Evolutionary conservation across 2,113 vertebrate genomes (phyloP).

Genomic region (Ia io): DNA sequence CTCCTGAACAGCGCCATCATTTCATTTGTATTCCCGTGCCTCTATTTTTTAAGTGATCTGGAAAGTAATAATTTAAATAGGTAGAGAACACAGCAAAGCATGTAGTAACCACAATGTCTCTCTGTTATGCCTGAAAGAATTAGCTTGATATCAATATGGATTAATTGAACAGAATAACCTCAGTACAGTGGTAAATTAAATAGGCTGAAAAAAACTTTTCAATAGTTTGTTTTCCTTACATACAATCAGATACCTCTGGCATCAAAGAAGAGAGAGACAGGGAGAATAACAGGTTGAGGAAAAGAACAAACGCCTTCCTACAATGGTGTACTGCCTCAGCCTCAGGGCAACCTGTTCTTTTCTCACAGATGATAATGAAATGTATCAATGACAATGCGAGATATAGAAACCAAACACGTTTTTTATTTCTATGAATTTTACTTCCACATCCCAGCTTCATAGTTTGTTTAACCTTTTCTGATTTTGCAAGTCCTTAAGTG

Average conservation of each 20-base stretch:
- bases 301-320: neutral
- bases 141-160: neutral
- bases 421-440: neutral
- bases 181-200: neutral
- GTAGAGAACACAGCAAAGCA: neutral
- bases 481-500: neutral
- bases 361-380: neutral
- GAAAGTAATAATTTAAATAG: neutral
- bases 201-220: neutral
- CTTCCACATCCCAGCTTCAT: neutral
- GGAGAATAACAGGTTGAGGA: neutral
- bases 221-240: neutral
- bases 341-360: neutral
- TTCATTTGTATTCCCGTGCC: neutral
- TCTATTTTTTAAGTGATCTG: neutral
- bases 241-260: neutral
- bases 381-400: rapidly evolving
- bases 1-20: too few relatives aligned
- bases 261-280: neutral
- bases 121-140: neutral
- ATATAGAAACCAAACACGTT: neutral
- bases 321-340: neutral
- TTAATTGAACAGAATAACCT: neutral
- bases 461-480: neutral
- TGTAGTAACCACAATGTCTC: neutral